Evolutionary conservation across 2,797 vertebrate genomes (phyloP).

Genomic region (Karalla daura): DNA sequence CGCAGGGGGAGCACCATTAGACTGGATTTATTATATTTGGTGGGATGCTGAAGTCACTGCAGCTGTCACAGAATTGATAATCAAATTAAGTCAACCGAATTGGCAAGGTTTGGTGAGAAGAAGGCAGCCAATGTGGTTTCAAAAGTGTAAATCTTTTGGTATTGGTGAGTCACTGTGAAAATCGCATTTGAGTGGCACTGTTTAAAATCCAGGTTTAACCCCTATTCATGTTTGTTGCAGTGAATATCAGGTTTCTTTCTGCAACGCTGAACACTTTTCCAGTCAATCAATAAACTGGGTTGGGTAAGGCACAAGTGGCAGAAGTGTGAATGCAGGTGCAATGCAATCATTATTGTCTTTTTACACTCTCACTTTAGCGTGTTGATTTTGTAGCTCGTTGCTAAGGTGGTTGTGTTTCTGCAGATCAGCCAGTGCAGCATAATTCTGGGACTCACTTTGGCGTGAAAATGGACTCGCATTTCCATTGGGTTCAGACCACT

Average conservation of each 20-base stretch:
- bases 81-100: slow-evolving; percentile 7
- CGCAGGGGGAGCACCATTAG: not conserved
- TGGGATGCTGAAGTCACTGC: slow-evolving; percentile 12
- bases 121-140: slow-evolving; percentile 7
- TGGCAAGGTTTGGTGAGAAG: not conserved
- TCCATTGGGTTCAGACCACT: slow-evolving; percentile 6
- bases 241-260: not conserved
- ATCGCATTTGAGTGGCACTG: not conserved
- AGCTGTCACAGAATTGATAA: slow-evolving; percentile 23
- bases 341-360: not conserved
- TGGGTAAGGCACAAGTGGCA: no score
- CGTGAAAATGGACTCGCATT: not conserved
- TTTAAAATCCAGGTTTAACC: not conserved
- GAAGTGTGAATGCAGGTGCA: not conserved
- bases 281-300: not conserved
- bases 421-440: slow-evolving; percentile 15
- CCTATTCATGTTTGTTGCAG: not conserved
- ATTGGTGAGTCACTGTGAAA: not conserved
- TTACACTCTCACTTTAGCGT: slow-evolving; percentile 9
- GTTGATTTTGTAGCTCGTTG: slow-evolving; percentile 22
- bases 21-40: slow-evolving; percentile 25
- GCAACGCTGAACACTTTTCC: not conserved
- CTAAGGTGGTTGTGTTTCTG: slow-evolving; percentile 27
- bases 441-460: slow-evolving; percentile 4
- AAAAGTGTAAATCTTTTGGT: not conserved